Base-by-base conservation (phyloP, 2,113 vertebrate genomes). In the Cyphomyrus discorhynchus region DNA sequence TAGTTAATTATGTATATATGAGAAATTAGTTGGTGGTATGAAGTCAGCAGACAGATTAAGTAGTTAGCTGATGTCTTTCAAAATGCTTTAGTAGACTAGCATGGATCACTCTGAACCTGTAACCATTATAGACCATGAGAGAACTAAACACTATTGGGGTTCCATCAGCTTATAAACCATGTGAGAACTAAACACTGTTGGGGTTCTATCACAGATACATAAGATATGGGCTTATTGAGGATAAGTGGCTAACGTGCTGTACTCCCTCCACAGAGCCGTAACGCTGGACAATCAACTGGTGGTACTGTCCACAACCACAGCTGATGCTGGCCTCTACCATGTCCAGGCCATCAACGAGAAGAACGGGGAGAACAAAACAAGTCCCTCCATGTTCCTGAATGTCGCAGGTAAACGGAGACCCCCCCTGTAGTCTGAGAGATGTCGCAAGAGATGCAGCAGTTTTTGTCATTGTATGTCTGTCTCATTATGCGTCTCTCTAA, bases 251-350 rank as follows among this genome's bases (percentile, higher is more conserved):
- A 19, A 80, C 74, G 91, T 87, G 92, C 86, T 88, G 62, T 92
- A 91, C 91, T 88, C 92, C 92, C 85, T 88, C 70, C 92, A 90
- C 91, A 99, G 98, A 95, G 95, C 97, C 91, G 96, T 98, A 94
- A 97, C 97, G 0, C 91, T 97, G 94, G 96, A 98, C 92, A 98
- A 97, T 91, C 97, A 98, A 91, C 95, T 99, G 92, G 97, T 98
- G 89, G 96, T 99, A 93, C 95, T 99, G 87, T 96, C 95, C 0
- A 95, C 96, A 0, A 93, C 94, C 0, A 89, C 90, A 0, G 13
- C 70, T 0, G 98, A 99, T 0, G 92, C 96, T 0, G 98, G 98
- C 42, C 92, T 95, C 5, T 99, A 99, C 94, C 96, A 98, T 0
- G 96, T 93, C 2, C 97, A 98, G 92, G 98, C 97, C 0, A 97